Evolutionary conservation across 53 echinoderm and acorn worm genomes (phyloP).

Genomic region (Holothuria leucospilota): DNA sequence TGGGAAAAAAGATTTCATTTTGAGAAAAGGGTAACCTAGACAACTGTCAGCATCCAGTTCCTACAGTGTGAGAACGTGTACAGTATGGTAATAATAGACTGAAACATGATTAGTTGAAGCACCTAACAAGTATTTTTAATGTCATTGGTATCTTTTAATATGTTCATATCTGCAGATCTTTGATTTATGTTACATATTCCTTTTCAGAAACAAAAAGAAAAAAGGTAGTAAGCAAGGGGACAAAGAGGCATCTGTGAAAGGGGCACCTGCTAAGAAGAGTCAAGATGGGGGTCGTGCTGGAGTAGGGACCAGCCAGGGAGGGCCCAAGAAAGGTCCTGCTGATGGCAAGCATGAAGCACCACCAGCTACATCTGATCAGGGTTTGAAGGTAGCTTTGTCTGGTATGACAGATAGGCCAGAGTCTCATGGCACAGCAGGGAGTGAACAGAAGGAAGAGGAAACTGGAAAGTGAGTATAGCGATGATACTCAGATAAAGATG

Average conservation of each 20-base stretch:
- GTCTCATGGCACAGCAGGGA: constrained; percentile 97
- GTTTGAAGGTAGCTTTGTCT: constrained; percentile 81
- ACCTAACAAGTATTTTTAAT: too few species aligned
- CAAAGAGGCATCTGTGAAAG: constrained; percentile 84
- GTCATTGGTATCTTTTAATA: too few species aligned
- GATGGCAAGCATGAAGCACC: constrained; percentile 79
- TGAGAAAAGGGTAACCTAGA: too few species aligned
- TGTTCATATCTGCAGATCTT: too few species aligned
- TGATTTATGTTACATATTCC: too few species aligned
- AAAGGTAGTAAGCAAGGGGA: constrained; percentile 80
- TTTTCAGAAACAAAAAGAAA: constrained; percentile 87
- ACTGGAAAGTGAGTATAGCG: constrained; percentile 85
- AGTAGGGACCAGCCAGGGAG: constrained; percentile 72
- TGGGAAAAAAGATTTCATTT: too few species aligned
- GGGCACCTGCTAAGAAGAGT: constrained; percentile 86
- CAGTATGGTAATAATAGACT: too few species aligned
- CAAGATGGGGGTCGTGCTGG: constrained; percentile 80
- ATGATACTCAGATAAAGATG: too few species aligned
- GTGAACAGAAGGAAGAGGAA: constrained; percentile 86
- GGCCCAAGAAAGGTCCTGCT: constrained; percentile 72
- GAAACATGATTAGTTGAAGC: too few species aligned
- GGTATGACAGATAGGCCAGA: constrained; percentile 88
- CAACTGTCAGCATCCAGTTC: too few species aligned
- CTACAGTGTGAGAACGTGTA: too few species aligned
- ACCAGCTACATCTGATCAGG: constrained; percentile 81